Percentiles rank a stretch among this genome's conserved stretches.
Evolutionary conservation across 2,888 invertebrate genomes (phyloP).

Genomic region (Nomada ferruginata): DNA sequence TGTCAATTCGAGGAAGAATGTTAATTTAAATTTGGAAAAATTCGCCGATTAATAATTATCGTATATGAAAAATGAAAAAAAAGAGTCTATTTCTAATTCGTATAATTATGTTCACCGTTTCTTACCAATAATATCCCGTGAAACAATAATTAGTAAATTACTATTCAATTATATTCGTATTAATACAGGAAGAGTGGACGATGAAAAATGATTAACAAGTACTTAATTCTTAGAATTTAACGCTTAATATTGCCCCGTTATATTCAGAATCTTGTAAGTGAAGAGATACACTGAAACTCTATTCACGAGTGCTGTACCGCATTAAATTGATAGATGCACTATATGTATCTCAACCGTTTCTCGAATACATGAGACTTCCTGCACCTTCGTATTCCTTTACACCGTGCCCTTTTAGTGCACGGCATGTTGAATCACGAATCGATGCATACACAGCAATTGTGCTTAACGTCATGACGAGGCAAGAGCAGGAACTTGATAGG

Average conservation of each 20-base stretch:
- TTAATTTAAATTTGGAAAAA: neutral
- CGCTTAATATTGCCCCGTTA: slow-evolving; percentile 56
- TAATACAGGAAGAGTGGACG: too few relatives aligned
- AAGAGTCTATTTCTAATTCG: neutral
- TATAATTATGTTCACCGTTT: neutral
- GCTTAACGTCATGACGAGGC: slow-evolving; percentile 1
- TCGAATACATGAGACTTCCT: neutral
- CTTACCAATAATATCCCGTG: neutral
- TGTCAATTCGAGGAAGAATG: neutral
- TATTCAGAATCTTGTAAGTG: slow-evolving; percentile 75
- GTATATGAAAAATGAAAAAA: neutral
- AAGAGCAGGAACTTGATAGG: slow-evolving; percentile 38
- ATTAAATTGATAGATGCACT: slow-evolving; percentile 34
- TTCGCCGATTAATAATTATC: neutral
- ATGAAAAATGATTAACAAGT: too few relatives aligned
- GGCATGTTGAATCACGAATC: neutral
- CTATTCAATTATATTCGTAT: neutral
- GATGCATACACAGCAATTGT: neutral
- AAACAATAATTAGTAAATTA: slow-evolving; percentile 7
- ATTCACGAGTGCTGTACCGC: neutral
- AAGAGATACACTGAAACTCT: slow-evolving; percentile 18
- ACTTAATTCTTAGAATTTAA: neutral
- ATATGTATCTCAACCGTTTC: slow-evolving; percentile 10
- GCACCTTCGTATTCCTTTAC: neutral
- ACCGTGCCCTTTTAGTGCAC: neutral